Base-by-base conservation (phyloP, 2,888 invertebrate genomes). In the Eupeodes latifasciatus region DNA sequence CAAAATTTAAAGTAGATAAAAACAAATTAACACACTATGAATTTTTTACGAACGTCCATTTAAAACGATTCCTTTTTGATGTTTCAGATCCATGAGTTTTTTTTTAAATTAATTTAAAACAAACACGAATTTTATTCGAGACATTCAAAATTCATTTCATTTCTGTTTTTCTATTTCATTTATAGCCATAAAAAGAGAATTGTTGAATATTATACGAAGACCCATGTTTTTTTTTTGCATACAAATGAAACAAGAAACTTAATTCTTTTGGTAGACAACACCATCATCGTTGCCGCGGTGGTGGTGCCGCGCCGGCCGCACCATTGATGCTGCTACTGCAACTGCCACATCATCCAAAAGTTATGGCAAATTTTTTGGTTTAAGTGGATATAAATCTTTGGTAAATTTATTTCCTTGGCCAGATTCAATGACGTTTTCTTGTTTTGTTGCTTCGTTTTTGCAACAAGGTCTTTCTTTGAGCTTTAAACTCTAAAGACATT, bases 311-410 rank as follows among this genome's bases (percentile, higher is more conserved):
- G 55, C 53, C 64, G 44, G 34, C 19, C 14, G 27, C 44, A 4
- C 53, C 69, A 9, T 7, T 69, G 75, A 59, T 51, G 66, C 36
- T 49, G 62, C 67, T 66, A 51, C 59, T 16, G 57, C 57, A 27
- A 59, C 69, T 79, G 87, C 80, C 83, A 88, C 87, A 78, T 88
- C 87, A 88, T 84, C 81, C 57, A 36, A 81, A 81, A 88, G 87
- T 88, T 88, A 88, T 84, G 84, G 87, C 80, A 74, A 84, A 69
- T 79, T 88, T 88, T 81, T 84, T 55, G 77, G 55, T 84, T 88
- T 84, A 88, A 88, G 87, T 88, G 87, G 87, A 88, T 77, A 88
- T 88, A 88, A 88, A 88, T 88, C 87, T 88, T 84, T 16, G 55
- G 66, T 55, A 72, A 88, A 88, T 88, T 88, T 88, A 88, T 88